Percentiles rank a stretch among this genome's conserved stretches.
phyloP scores from a whole-genome alignment of 2,113 vertebrate genomes.

The Chitala chitala region DNA sequence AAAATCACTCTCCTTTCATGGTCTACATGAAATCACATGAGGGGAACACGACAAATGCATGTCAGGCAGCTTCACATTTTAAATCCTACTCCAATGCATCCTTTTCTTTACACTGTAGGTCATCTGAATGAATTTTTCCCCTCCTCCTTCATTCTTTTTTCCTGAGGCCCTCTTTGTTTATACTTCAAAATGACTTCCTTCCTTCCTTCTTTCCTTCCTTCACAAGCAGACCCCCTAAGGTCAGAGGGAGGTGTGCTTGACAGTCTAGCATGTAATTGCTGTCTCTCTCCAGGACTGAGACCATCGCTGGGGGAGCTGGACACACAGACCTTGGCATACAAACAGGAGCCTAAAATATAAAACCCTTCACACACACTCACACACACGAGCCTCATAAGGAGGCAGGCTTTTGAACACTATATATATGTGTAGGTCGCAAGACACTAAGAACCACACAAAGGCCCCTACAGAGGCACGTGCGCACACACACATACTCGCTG shows the following conservation, averaged over 20 bases:
- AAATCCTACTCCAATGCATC: conserved; percentile 51
- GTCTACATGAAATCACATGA: too few species aligned
- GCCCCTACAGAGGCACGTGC: not conserved
- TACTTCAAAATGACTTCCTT: conserved; percentile 47
- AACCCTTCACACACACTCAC: not conserved
- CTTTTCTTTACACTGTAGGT: conserved; percentile 47
- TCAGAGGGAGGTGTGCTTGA: conserved; percentile 32
- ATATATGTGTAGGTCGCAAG: too few species aligned
- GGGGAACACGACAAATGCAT: too few species aligned
- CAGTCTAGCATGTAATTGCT: conserved; percentile 39
- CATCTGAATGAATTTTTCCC: conserved; percentile 48
- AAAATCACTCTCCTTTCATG: not conserved
- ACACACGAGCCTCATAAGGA: not conserved
- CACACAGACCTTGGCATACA: not conserved
- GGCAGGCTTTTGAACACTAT: too few species aligned
- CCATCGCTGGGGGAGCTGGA: conserved; percentile 24
- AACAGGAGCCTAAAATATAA: not conserved
- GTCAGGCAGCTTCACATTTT: too few species aligned
- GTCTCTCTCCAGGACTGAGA: conserved; percentile 38
- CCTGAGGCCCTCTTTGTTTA: conserved; percentile 39
- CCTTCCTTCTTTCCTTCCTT: conserved; percentile 43
- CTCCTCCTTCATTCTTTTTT: conserved; percentile 33
- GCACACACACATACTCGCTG: not conserved
- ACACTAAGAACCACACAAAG: too few species aligned
- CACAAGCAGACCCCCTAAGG: conserved; percentile 40